Percentiles rank a stretch among this genome's conserved stretches.
Conservation (phyloP, 2,888 invertebrate genomes). For the Xanthia icteritia region DNA sequence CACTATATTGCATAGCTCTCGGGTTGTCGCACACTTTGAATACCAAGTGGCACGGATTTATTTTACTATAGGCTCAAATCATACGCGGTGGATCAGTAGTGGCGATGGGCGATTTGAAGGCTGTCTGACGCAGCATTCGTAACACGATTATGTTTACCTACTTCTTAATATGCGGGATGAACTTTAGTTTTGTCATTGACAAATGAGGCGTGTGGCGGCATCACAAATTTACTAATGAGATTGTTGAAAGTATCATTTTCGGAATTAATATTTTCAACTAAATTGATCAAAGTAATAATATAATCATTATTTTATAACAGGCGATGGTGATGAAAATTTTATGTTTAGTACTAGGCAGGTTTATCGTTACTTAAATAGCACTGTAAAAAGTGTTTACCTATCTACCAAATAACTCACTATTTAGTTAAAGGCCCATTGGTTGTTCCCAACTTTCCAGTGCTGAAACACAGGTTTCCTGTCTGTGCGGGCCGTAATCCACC, state of each 20-base stretch:
- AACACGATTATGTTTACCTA: neutral
- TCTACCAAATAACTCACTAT: neutral
- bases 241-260: neutral
- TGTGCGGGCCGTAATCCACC: too few species aligned
- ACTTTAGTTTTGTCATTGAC: neutral
- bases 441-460: neutral
- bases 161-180: neutral
- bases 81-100: conserved; percentile 27
- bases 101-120: neutral
- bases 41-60: conserved; percentile 68
- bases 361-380: neutral
- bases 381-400: too few species aligned
- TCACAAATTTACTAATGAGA: neutral
- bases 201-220: neutral
- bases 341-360: too few species aligned
- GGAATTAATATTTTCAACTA: neutral
- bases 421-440: neutral
- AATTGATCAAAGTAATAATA: neutral
- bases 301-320: neutral
- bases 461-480: neutral
- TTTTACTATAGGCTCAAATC: conserved; percentile 61
- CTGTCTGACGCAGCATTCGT: neutral
- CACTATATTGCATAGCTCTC: conserved; percentile 64
- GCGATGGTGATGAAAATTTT: neutral
- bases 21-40: conserved; percentile 63